Base-by-base conservation (phyloP, 2,888 invertebrate species). In the Archips crataeganus region DNA sequence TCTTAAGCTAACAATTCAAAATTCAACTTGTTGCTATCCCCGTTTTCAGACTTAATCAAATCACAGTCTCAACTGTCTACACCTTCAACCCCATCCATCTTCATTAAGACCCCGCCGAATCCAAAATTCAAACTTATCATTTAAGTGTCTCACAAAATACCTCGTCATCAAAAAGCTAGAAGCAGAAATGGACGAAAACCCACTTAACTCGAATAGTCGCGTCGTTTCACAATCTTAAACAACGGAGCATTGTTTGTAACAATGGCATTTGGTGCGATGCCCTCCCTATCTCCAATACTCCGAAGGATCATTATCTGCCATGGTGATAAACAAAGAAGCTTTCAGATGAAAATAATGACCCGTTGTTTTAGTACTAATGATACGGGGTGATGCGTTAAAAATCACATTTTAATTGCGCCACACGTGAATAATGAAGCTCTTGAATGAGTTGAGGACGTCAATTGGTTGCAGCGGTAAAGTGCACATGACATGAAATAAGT, bases 291-390 rank as follows among this genome's bases (percentile, higher is more conserved):
- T 67, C 68, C 73, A 59, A 73, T 73, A 73, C 69, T 73, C 57
- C 68, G 68, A 73, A 73, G 68, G 73, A 73, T 73, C 68, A 73
- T 73, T 73, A 73, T 73, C 73, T 69, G 72, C 11, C 23, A 42
- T 72, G 47, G 34, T 54, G 47, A 73, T 64, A 64, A 73, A 73
- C 73, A 73, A 73, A 68, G 72, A 57, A 34, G 23, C 67, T 57
- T 65, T 65, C 65, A 57, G 23, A 57, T 23, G 67, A 57, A 39
- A 73, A 73, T 73, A 73, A 73, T 68, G 73, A 73, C 64, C 68
- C 13, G 70, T 67, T 67, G 57, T 70, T 70, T 32, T 23, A 39
- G 63, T 32, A 62, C 61, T 65, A 65, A 70, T 70, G 62, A 64
- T 62, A 63, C 39, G 62, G 15, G 49, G 57, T 39, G 65, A 36